Conservation (phyloP, 2,888 invertebrate species). For the Oegoconia quadripuncta region DNA sequence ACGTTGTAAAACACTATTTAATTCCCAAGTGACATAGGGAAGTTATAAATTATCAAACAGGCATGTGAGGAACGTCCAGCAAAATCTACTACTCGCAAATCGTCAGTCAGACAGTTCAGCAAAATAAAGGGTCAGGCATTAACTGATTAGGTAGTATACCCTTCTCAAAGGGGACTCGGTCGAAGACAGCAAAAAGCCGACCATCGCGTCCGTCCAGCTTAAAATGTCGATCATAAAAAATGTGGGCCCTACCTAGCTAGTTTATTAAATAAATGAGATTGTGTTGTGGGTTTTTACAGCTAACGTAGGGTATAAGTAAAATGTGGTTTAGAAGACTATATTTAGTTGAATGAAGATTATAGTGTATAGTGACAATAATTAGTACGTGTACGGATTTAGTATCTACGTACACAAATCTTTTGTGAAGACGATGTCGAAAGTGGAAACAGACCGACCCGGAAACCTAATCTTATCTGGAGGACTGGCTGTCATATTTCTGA, state of each 20-base stretch:
- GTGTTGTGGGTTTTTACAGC: too few species aligned
- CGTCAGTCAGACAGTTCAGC: conserved; percentile 24
- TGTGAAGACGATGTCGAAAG: too few species aligned
- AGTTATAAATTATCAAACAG: neutral
- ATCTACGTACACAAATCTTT: too few species aligned
- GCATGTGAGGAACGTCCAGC: neutral
- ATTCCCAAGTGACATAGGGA: too few species aligned
- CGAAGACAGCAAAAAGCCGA: conserved; percentile 41
- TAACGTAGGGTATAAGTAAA: neutral
- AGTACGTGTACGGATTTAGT: too few species aligned
- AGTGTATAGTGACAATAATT: too few species aligned
- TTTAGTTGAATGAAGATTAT: too few species aligned
- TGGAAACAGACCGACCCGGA: too few species aligned
- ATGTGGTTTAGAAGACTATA: neutral
- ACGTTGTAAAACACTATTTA: too few species aligned
- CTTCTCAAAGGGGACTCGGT: conserved; percentile 36
- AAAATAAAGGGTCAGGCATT: conserved; percentile 37
- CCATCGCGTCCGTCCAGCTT: conserved; percentile 24
- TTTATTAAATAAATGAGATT: conserved; percentile 1
- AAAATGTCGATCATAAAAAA: conserved; percentile 22
- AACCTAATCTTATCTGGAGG: too few species aligned
- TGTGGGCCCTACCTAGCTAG: conserved; percentile 4
- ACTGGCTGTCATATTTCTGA: too few species aligned
- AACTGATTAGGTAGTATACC: conserved; percentile 42
- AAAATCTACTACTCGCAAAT: conserved; percentile 1